A percentile compares a stretch with the other conserved stretches of the same genome.
These are phyloP conservation scores for Nerophis ophidion DNA, from an alignment of 2,113 vertebrate genomes.

Conservation along the genomic window DNA sequence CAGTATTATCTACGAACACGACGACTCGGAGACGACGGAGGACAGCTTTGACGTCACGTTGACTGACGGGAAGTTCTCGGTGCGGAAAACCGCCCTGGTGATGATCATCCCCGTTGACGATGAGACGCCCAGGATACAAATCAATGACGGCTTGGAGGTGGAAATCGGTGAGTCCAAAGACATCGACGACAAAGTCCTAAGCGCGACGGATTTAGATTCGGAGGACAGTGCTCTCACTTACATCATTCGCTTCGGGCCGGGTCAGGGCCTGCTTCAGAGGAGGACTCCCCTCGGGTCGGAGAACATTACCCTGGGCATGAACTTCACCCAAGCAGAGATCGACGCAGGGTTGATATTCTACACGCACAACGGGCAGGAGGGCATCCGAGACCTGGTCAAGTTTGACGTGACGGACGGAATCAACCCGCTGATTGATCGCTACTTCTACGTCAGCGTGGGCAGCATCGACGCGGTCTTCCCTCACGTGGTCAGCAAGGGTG, in stretches of 20 bases:
- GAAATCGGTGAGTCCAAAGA: constrained; percentile 83
- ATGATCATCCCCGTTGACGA: constrained; percentile 86
- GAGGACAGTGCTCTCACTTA: constrained; percentile 82
- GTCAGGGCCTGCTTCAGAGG: constrained; percentile 81
- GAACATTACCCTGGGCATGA: constrained; percentile 87
- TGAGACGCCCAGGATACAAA: constrained; percentile 86
- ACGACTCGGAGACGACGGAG: constrained; percentile 87
- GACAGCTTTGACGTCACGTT: constrained; percentile 86
- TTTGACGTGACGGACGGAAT: constrained; percentile 91
- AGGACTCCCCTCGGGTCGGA: constrained; percentile 65
- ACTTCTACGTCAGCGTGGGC: constrained; percentile 87
- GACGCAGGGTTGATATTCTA: constrained; percentile 80
- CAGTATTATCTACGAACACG: constrained; percentile 90
- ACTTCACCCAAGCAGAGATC: constrained; percentile 90
- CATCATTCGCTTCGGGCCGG: constrained; percentile 78
- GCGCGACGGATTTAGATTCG: constrained; percentile 91
- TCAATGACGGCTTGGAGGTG: constrained; percentile 89
- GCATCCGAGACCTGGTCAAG: constrained; percentile 86
- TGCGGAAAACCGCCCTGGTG: constrained; percentile 75
- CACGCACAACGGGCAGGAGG: constrained; percentile 81
- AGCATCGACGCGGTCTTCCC: constrained; percentile 87
- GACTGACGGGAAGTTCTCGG: constrained; percentile 79
- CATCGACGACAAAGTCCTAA: constrained; percentile 78
- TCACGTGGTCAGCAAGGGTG: constrained; percentile 89
- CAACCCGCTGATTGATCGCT: constrained; percentile 89